A percentile compares a stretch with the other conserved stretches of the same genome.
Conservation (phyloP, 2,113 vertebrate genomes). For the Sinocyclocheilus grahami region DNA sequence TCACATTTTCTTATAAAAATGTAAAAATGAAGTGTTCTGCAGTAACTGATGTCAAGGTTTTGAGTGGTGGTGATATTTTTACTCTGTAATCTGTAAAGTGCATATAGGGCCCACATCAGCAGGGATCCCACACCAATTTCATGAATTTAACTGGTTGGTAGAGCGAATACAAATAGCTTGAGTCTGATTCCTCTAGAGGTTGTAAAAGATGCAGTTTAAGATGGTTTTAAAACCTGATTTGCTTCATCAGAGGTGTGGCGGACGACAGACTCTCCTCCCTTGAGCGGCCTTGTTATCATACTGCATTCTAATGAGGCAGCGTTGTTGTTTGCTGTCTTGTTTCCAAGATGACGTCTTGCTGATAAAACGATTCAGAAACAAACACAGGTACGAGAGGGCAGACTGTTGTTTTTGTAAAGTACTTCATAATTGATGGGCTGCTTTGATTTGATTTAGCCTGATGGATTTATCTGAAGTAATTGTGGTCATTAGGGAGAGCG, state of each 20-base stretch:
- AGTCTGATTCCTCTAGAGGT: background rate
- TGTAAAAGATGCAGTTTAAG: background rate
- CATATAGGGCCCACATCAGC: background rate
- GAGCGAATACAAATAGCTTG: slow-evolving; percentile 1
- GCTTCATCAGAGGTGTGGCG: background rate
- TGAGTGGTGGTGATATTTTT: slow-evolving; percentile 1
- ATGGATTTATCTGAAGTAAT: slow-evolving; percentile 16
- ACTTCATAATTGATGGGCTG: slow-evolving; percentile 22
- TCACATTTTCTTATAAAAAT: background rate
- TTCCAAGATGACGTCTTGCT: slow-evolving; percentile 1
- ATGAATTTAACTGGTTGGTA: slow-evolving; percentile 11
- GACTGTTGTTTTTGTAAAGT: slow-evolving; percentile 7
- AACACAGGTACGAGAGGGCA: background rate
- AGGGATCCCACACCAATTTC: background rate
- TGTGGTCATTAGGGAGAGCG: background rate
- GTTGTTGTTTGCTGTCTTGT: background rate
- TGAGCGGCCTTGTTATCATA: background rate
- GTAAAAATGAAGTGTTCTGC: background rate
- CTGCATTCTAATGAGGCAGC: background rate
- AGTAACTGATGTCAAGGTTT: background rate
- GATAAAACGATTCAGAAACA: background rate
- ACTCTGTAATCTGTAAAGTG: background rate
- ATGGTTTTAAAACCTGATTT: slow-evolving; percentile 12
- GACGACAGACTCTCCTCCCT: background rate
- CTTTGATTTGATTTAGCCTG: slow-evolving; percentile 23